Evolutionary conservation across 2,888 invertebrate species (phyloP).

Genomic region (Diploptera punctata): DNA sequence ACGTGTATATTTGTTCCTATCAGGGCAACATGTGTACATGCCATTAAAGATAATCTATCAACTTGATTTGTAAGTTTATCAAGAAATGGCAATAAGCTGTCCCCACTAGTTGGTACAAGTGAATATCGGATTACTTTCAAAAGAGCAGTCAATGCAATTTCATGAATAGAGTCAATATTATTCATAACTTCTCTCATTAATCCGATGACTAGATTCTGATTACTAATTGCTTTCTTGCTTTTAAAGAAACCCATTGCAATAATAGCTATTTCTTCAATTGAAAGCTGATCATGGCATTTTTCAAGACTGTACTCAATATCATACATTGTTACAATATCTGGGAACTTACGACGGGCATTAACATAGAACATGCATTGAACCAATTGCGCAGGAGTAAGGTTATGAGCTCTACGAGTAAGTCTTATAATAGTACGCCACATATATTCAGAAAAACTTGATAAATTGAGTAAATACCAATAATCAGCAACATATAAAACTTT

Average conservation of each 20-base stretch:
- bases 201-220: slow-evolving; percentile 56
- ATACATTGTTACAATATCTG: slow-evolving; percentile 62
- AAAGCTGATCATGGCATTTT: slow-evolving; percentile 61
- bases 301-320: slow-evolving; percentile 67
- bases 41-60: slow-evolving; percentile 64
- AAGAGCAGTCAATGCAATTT: slow-evolving; percentile 69
- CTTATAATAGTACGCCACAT: slow-evolving; percentile 61
- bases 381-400: slow-evolving; percentile 65
- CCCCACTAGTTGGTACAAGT: slow-evolving; percentile 55
- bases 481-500: slow-evolving; percentile 66
- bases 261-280: slow-evolving; percentile 71
- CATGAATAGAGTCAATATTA: slow-evolving; percentile 62
- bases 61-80: slow-evolving; percentile 63
- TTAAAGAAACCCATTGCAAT: slow-evolving; percentile 81
- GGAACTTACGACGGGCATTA: slow-evolving; percentile 61
- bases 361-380: slow-evolving; percentile 72
- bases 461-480: slow-evolving; percentile 67
- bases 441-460: slow-evolving; percentile 64
- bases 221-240: slow-evolving; percentile 68
- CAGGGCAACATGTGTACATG: slow-evolving; percentile 70
- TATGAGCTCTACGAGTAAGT: slow-evolving; percentile 63
- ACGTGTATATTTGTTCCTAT: slow-evolving; percentile 62
- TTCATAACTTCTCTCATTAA: slow-evolving; percentile 62
- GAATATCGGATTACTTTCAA: slow-evolving; percentile 71
- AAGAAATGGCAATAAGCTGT: slow-evolving; percentile 59